A percentile compares a stretch with the other conserved stretches of the same genome.
Conservation (phyloP, 2,113 vertebrate species). For the Notothenia rossii region DNA sequence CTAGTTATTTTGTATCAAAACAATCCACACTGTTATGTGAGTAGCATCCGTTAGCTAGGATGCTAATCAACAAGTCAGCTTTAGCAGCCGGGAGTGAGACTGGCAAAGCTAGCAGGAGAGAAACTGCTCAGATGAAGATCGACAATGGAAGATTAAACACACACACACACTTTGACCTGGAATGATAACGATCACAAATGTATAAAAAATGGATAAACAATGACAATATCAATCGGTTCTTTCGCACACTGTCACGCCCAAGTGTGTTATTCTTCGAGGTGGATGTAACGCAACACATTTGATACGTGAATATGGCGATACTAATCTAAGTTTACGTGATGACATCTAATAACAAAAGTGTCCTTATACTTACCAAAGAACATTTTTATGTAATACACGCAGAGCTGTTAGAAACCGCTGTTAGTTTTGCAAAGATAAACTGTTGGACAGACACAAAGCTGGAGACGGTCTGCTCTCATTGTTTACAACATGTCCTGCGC, state of each 20-base stretch:
- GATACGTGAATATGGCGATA: constrained; percentile 65
- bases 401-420: constrained; percentile 1
- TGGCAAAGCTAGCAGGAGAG: constrained; percentile 36
- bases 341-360: constrained; percentile 51
- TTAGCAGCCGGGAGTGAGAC: constrained; percentile 39
- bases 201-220: neutral
- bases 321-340: constrained; percentile 55
- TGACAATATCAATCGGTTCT: constrained; percentile 22
- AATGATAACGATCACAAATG: neutral
- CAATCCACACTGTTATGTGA: constrained; percentile 11
- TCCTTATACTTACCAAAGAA: constrained; percentile 77
- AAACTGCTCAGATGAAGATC: constrained; percentile 29
- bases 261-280: constrained; percentile 71
- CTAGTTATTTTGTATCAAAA: neutral
- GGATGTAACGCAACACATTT: constrained; percentile 65
- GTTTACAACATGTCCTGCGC: constrained; percentile 84
- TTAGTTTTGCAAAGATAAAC: constrained; percentile 65
- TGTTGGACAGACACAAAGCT: constrained; percentile 81
- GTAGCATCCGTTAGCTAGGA: constrained; percentile 64
- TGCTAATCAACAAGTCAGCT: constrained; percentile 55
- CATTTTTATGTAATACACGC: constrained; percentile 56
- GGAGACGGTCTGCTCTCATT: constrained; percentile 83
- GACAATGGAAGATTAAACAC: neutral
- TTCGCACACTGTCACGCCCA: constrained; percentile 80
- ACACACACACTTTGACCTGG: neutral